Evolutionary conservation across 2,888 invertebrate species (phyloP).

Genomic region (Iselma pallidipennis): DNA sequence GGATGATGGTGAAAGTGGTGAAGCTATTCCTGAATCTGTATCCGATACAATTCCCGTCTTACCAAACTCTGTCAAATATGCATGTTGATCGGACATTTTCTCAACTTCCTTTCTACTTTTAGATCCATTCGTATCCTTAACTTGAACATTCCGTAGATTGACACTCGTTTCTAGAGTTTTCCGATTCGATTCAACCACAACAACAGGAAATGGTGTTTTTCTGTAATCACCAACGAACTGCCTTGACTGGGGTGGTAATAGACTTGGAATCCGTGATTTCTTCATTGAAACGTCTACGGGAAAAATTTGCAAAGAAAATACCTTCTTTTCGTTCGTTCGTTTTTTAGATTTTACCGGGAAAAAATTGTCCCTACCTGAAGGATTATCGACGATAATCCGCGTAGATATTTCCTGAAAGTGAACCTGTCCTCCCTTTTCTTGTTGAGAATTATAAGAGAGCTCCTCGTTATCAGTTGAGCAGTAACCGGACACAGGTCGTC

Average conservation of each 20-base stretch:
- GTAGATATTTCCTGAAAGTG: slow-evolving; percentile 3
- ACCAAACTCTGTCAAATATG: slow-evolving; percentile 10
- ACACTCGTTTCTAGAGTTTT: too few relatives aligned
- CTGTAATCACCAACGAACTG: not conserved
- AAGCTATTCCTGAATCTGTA: slow-evolving; percentile 55
- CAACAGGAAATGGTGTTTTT: not conserved
- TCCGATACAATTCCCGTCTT: slow-evolving; percentile 52
- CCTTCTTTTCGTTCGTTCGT: not conserved
- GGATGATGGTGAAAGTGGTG: slow-evolving; percentile 53
- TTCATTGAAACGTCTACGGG: not conserved
- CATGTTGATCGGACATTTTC: slow-evolving; percentile 10
- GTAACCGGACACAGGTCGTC: slow-evolving; percentile 61
- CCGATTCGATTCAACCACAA: too few relatives aligned
- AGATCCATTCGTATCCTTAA: too few relatives aligned
- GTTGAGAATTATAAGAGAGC: slow-evolving; percentile 5
- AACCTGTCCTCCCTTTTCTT: slow-evolving; percentile 7
- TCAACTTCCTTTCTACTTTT: too few relatives aligned
- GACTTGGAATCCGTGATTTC: slow-evolving; percentile 9
- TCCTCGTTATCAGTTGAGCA: slow-evolving; percentile 10
- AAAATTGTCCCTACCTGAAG: slow-evolving; percentile 3
- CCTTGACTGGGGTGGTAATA: not conserved
- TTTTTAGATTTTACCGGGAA: not conserved
- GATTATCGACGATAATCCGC: slow-evolving; percentile 5
- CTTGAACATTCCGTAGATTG: too few relatives aligned
- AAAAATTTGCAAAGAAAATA: not conserved